Evolutionary conservation across 2,797 vertebrate genomes (phyloP).

Genomic region (Benthosema pterotum): DNA sequence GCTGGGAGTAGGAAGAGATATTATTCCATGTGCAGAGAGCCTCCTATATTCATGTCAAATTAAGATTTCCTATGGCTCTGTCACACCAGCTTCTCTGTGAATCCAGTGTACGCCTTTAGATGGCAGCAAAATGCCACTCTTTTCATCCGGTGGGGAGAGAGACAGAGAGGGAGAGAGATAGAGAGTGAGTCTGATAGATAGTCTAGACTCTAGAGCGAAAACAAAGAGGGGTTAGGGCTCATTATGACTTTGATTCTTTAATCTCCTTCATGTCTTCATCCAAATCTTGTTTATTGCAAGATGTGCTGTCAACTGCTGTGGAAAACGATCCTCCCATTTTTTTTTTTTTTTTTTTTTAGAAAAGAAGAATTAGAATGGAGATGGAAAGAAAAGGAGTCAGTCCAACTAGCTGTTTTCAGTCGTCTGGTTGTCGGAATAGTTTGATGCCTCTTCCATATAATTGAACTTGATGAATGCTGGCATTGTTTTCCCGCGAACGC

Average conservation of each 20-base stretch:
- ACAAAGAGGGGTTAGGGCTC: slow-evolving; percentile 57
- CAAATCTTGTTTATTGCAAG: slow-evolving; percentile 49
- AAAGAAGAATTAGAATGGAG: background rate
- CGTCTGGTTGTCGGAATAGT: slow-evolving; percentile 41
- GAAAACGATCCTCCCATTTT: background rate
- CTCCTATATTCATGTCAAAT: too few relatives aligned
- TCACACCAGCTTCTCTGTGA: slow-evolving; percentile 18
- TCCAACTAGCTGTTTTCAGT: slow-evolving; percentile 23
- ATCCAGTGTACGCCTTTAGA: slow-evolving; percentile 49
- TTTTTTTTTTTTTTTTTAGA: too few relatives aligned
- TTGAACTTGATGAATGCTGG: slow-evolving; percentile 65
- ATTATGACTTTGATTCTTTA: slow-evolving; percentile 64
- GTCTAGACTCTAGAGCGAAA: slow-evolving; percentile 38
- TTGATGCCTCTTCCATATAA: slow-evolving; percentile 63
- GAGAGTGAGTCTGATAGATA: slow-evolving; percentile 17
- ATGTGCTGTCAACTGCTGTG: slow-evolving; percentile 31
- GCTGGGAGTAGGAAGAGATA: too few relatives aligned
- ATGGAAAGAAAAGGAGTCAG: slow-evolving; percentile 13
- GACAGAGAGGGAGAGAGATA: slow-evolving; percentile 1
- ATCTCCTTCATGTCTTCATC: slow-evolving; percentile 60
- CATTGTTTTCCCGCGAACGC: slow-evolving; percentile 51
- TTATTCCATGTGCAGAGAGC: too few relatives aligned
- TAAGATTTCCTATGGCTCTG: slow-evolving; percentile 26
- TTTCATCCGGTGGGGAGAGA: background rate
- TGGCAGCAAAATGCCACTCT: slow-evolving; percentile 68